Base-by-base conservation (phyloP, 1,140 invertebrate genomes). In the Solenopsis fugax region DNA sequence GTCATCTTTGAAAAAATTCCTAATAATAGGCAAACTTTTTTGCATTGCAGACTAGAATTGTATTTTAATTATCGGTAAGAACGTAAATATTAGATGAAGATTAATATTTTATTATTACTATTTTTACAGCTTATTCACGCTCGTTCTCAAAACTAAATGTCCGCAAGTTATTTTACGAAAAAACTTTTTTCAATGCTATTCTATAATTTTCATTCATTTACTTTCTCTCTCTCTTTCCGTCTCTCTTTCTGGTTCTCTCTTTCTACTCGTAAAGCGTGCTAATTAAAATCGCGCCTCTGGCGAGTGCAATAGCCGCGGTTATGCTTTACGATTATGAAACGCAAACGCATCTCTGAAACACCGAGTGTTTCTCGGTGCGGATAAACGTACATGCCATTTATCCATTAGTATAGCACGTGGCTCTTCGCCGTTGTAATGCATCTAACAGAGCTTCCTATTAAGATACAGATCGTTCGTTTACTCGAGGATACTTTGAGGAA, bases 391-490 rank as follows among this genome's bases (percentile, higher is more conserved):
- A 37, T 64, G 41, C 37, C 52, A 18, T 52, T 82, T 24, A 18
- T 41, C 54, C 54, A 50, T 84, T 60, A 75, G 45, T 24, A 58
- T 56, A 84, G 80, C 80, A 75, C 80, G 80, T 60, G 80, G 41
- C 80, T 60, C n/a, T 48, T n/a, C 18, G 24, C 69, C 16, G 54
- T 60, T 16, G 54, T 60, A 73, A 75, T 60, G 41, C 54, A 72
- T 82, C 80, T 73, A 60, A 60, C 72, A 73, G 21, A 29, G 54
- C 37, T 60, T 75, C 69, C 69, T 48, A 84, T 84, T 84, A 73
- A 84, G 80, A 73, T 84, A 84, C 69, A 84, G 72, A 84, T 84
- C 54, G 71, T 50, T 78, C 76, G 48, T 60, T 75, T 84, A 75
- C 29, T 50, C 52, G 56, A 37, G 54, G 56, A 69, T 60, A 73